phyloP scores from a whole-genome alignment of 2,888 invertebrate species.

The Thelaira solivaga region DNA sequence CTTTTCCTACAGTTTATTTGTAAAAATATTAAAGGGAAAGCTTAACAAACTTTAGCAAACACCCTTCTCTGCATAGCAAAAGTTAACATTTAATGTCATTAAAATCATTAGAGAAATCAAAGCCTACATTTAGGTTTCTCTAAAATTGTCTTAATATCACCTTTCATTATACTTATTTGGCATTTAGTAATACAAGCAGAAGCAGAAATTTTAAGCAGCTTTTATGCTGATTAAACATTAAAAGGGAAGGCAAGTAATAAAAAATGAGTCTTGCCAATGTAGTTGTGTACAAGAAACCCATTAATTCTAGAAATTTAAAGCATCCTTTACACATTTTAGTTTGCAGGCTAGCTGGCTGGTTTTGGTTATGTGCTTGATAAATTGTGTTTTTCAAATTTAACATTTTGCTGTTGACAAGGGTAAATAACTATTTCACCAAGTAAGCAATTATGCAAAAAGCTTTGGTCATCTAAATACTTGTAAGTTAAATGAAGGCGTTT shows the following conservation, averaged over 20 bases:
- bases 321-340: slow-evolving; percentile 18
- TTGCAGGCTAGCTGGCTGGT: too few species aligned
- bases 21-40: not conserved
- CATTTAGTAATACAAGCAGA: too few species aligned
- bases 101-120: slow-evolving; percentile 19
- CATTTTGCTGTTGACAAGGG: slow-evolving; percentile 50
- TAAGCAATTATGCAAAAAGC: slow-evolving; percentile 62
- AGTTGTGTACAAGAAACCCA: slow-evolving; percentile 7
- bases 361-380: slow-evolving; percentile 25
- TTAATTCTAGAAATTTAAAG: slow-evolving; percentile 48
- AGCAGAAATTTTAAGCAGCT: slow-evolving; percentile 41
- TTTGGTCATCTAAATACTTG: slow-evolving; percentile 50
- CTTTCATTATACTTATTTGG: not conserved
- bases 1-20: slow-evolving; percentile 13
- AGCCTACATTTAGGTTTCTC: slow-evolving; percentile 2
- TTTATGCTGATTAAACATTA: slow-evolving; percentile 57
- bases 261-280: not conserved
- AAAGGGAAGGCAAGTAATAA: not conserved
- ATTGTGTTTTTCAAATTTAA: slow-evolving; percentile 41
- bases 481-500: not conserved
- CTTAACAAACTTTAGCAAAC: not conserved
- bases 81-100: not conserved
- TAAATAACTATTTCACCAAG: slow-evolving; percentile 47
- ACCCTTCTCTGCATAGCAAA: not conserved
- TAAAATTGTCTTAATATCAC: not conserved